phyloP scores from a whole-genome alignment of 2,797 vertebrate genomes.

The Lophotriccus pileatus region DNA sequence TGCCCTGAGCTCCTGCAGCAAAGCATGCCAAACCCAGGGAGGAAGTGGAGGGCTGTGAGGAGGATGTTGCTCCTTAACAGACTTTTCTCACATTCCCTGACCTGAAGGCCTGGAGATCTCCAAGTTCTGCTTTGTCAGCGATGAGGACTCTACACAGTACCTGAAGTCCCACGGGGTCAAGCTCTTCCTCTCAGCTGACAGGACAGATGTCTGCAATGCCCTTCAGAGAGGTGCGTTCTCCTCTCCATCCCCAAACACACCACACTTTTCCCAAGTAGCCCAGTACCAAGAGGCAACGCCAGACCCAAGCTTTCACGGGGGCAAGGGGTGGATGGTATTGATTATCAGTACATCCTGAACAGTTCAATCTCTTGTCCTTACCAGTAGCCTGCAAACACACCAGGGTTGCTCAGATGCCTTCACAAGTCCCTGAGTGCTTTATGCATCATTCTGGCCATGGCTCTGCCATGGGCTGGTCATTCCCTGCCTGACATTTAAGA shows the following conservation, averaged over 20 bases:
- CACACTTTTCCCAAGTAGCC: background rate
- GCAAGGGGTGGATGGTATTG: background rate
- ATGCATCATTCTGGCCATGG: background rate
- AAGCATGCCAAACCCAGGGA: accelerated
- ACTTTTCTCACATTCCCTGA: background rate
- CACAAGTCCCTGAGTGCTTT: background rate
- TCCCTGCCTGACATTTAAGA: background rate
- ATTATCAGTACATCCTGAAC: background rate
- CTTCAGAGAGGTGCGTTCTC: conserved; percentile 61
- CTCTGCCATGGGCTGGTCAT: background rate
- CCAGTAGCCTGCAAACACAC: background rate
- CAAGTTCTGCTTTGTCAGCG: conserved; percentile 75
- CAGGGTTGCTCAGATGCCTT: background rate
- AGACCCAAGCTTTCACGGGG: background rate
- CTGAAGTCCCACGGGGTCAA: conserved; percentile 68
- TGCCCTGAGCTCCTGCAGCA: background rate
- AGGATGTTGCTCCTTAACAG: background rate
- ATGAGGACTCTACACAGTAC: conserved; percentile 66
- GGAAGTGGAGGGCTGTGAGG: background rate
- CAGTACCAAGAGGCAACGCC: background rate
- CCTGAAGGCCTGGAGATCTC: conserved; percentile 73
- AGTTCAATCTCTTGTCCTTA: background rate
- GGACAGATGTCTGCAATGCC: conserved; percentile 68
- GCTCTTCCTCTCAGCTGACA: conserved; percentile 76
- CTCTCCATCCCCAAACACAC: background rate